These are phyloP conservation scores for Heteromurus nitidus DNA, from an alignment of 2,888 invertebrate species.

Conservation along the genomic window DNA sequence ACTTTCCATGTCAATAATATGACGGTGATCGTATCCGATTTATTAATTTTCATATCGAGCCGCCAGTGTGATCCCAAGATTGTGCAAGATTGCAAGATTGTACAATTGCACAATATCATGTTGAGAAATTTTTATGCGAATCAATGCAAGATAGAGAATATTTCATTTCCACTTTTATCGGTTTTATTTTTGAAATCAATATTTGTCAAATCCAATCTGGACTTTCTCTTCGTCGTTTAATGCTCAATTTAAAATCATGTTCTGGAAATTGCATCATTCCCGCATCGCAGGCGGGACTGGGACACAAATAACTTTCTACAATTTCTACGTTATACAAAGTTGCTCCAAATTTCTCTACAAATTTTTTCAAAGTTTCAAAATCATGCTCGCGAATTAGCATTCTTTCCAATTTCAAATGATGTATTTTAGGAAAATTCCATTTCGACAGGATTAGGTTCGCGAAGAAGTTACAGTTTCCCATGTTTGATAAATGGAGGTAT, in stretches of 20 bases:
- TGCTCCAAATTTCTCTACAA: conserved; percentile 6
- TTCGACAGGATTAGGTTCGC: neutral
- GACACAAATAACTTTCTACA: conserved; percentile 9
- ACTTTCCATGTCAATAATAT: too few species aligned
- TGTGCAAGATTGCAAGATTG: too few species aligned
- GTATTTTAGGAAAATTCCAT: conserved; percentile 5
- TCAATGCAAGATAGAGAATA: too few species aligned
- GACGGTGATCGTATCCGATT: too few species aligned
- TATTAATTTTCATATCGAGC: too few species aligned
- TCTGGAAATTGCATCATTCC: conserved; percentile 11
- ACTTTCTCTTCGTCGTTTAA: conserved; percentile 75
- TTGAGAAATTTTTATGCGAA: too few species aligned
- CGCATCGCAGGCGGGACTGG: neutral
- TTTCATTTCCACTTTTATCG: too few species aligned
- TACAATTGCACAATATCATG: too few species aligned
- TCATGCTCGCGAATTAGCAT: neutral
- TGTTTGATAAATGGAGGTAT: neutral
- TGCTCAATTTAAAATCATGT: neutral
- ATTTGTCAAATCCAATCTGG: neutral
- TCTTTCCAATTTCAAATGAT: neutral
- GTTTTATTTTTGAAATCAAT: too few species aligned
- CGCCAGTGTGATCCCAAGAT: too few species aligned
- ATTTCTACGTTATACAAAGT: conserved; percentile 3
- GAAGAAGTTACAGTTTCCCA: neutral
- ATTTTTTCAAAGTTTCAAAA: neutral